Evolutionary conservation across 2,888 invertebrate species (phyloP).

Genomic region (Watsonalla binaria): DNA sequence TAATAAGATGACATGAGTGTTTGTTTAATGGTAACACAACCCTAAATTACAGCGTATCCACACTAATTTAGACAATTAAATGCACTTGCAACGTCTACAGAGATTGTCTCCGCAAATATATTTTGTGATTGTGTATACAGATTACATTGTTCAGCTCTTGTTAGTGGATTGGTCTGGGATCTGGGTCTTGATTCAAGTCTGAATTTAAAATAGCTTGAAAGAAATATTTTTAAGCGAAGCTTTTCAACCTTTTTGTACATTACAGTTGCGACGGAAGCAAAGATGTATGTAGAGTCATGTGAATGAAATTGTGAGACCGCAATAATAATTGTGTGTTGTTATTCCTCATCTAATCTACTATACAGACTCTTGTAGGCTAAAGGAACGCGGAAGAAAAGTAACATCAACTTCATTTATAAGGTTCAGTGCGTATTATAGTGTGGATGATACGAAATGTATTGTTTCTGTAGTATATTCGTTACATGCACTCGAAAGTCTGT

Average conservation of each 20-base stretch:
- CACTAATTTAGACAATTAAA: conserved; percentile 20
- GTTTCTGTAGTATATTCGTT: neutral
- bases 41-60: neutral
- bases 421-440: no score
- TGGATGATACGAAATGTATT: neutral
- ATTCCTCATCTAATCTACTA: no score
- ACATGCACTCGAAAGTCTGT: neutral
- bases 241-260: no score
- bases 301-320: no score
- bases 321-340: no score
- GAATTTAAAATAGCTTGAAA: neutral
- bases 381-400: no score
- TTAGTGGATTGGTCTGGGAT: neutral
- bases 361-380: no score
- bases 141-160: conserved; percentile 28
- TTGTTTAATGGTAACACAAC: neutral
- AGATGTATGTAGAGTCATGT: no score
- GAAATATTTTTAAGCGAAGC: no score
- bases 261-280: no score
- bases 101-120: conserved; percentile 11
- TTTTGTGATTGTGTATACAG: conserved; percentile 27
- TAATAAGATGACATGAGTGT: neutral
- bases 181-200: neutral
- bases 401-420: no score
- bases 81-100: conserved; percentile 24